phyloP scores from a whole-genome alignment of 2,888 invertebrate genomes.

The Nysson spinosus region DNA sequence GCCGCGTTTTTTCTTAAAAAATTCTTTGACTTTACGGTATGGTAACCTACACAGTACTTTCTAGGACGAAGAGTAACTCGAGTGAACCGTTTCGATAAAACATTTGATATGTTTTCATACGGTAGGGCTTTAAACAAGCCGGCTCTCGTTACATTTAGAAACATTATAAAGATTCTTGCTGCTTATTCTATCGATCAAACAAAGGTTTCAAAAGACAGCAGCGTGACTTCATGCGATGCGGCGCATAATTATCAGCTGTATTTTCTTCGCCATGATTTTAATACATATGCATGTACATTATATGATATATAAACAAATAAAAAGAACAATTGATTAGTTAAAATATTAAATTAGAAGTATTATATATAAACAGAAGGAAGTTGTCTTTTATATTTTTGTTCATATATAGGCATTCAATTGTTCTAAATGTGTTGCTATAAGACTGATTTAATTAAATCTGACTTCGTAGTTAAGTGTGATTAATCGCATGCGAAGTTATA shows the following conservation, averaged over 20 bases:
- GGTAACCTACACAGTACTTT: conserved; percentile 50
- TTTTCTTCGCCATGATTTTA: neutral
- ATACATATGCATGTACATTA: too few relatives aligned
- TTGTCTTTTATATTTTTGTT: too few relatives aligned
- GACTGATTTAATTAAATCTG: too few relatives aligned
- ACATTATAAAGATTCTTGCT: conserved; percentile 44
- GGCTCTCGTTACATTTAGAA: conserved; percentile 28
- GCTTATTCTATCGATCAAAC: conserved; percentile 57
- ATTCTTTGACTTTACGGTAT: neutral
- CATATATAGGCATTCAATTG: too few relatives aligned
- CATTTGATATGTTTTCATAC: conserved; percentile 5
- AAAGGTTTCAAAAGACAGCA: conserved; percentile 1
- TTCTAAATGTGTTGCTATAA: too few relatives aligned
- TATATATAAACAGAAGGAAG: too few relatives aligned
- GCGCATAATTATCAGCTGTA: neutral
- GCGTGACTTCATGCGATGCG: neutral
- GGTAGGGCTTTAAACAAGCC: conserved; percentile 13
- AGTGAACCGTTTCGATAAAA: conserved; percentile 1
- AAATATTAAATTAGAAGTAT: too few relatives aligned
- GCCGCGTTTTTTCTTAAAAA: conserved; percentile 9
- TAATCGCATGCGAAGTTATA: too few relatives aligned
- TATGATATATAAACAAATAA: too few relatives aligned
- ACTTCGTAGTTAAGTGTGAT: too few relatives aligned
- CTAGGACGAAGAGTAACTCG: neutral
- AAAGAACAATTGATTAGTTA: too few relatives aligned